Evolutionary conservation across 2,797 vertebrate genomes (phyloP).

Genomic region (Vireo griseus): DNA sequence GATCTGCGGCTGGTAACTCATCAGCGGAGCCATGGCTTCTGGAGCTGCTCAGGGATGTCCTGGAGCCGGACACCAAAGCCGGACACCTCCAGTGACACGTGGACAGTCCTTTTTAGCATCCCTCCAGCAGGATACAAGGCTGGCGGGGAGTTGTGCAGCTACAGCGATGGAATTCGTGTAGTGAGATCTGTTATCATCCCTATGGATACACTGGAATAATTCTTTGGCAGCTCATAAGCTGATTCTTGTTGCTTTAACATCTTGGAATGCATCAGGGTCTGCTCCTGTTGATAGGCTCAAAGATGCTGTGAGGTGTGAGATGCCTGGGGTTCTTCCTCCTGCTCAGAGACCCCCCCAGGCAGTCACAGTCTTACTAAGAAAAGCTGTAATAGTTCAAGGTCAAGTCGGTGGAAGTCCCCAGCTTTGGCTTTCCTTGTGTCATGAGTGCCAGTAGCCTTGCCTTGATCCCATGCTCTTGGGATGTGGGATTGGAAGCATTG

Average conservation of each 20-base stretch:
- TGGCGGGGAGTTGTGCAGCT: background rate
- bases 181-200: background rate
- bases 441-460: background rate
- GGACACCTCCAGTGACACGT: rapidly evolving
- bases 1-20: background rate
- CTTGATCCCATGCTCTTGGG: background rate
- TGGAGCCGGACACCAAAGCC: rapidly evolving
- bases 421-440: background rate
- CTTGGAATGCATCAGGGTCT: background rate
- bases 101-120: background rate
- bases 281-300: background rate
- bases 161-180: background rate
- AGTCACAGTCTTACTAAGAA: background rate
- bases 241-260: background rate
- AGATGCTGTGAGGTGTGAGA: background rate
- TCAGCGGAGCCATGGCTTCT: background rate
- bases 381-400: background rate
- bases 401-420: background rate
- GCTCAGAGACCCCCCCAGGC: background rate
- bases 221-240: background rate
- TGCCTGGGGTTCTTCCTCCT: background rate
- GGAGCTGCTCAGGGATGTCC: rapidly evolving
- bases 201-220: background rate
- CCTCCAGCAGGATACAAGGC: rapidly evolving
- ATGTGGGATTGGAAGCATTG: background rate